Conservation (phyloP, 2,113 vertebrate species). For the Phyllopteryx taeniolatus region DNA sequence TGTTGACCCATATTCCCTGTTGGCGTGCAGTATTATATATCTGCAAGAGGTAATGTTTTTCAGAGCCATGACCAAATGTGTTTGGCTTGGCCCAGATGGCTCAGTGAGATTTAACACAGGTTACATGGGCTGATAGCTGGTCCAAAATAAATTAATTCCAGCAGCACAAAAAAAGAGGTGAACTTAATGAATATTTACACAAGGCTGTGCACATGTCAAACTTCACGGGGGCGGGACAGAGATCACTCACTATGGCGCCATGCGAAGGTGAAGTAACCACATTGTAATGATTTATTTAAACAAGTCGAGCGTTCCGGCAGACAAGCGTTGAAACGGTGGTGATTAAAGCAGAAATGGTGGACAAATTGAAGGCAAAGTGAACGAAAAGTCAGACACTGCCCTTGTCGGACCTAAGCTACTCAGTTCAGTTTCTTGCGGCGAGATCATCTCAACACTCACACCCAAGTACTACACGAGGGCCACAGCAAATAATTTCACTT, state of each 20-base stretch:
- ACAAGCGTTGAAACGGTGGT: background rate
- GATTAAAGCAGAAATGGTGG: conserved; percentile 10
- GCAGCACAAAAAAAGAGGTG: conserved; percentile 50
- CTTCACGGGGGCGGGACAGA: conserved; percentile 33
- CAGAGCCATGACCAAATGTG: conserved; percentile 94
- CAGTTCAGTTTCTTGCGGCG: background rate
- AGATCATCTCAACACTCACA: background rate
- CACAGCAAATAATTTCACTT: background rate
- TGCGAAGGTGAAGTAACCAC: conserved; percentile 6
- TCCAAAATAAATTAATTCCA: conserved; percentile 54
- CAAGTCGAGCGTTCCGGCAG: conserved; percentile 5
- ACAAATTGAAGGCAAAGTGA: background rate
- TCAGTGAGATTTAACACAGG: conserved; percentile 86
- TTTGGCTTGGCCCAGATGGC: conserved; percentile 88
- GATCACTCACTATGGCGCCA: conserved; percentile 32
- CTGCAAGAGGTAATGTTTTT: conserved; percentile 94
- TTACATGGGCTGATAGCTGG: conserved; percentile 78
- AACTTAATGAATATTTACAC: conserved; percentile 58
- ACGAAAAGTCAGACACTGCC: background rate
- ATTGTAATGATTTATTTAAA: conserved; percentile 14
- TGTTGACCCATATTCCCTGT: conserved; percentile 93
- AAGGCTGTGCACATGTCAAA: conserved; percentile 45
- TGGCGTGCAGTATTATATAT: conserved; percentile 90
- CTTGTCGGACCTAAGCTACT: background rate
- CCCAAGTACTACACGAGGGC: background rate